Percentiles rank a stretch among this genome's conserved stretches.
Conservation (phyloP, 2,113 vertebrate genomes). For the Sprattus sprattus region DNA sequence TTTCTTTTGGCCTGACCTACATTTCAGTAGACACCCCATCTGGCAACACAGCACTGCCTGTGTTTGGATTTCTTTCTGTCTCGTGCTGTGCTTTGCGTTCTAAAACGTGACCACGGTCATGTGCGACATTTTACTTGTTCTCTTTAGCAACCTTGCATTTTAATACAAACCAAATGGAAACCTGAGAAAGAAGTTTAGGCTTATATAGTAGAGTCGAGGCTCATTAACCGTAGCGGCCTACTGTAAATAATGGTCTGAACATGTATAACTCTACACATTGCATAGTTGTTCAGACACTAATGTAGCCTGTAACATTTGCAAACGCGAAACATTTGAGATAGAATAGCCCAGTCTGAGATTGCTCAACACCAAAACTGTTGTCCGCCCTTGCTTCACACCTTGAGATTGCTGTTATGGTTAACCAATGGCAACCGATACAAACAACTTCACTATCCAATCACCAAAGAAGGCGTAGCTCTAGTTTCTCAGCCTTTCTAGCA, state of each 20-base stretch:
- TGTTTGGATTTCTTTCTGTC: background rate
- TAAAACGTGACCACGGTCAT: too few species aligned
- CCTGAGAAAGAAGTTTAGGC: too few species aligned
- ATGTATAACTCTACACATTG: too few species aligned
- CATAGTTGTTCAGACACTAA: too few species aligned
- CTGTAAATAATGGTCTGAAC: too few species aligned
- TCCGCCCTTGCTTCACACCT: too few species aligned
- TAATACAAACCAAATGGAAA: too few species aligned
- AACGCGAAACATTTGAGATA: background rate
- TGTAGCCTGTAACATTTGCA: too few species aligned
- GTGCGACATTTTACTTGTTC: too few species aligned
- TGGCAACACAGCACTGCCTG: background rate
- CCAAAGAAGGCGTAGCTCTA: background rate
- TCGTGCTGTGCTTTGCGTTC: background rate
- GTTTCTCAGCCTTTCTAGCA: slow-evolving; percentile 49
- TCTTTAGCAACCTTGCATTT: too few species aligned
- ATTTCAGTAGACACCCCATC: slow-evolving; percentile 7
- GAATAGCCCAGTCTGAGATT: background rate
- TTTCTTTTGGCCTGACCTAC: background rate
- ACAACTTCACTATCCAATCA: slow-evolving; percentile 66
- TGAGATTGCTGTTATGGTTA: slow-evolving; percentile 8
- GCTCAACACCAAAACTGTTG: background rate
- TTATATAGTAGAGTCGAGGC: too few species aligned
- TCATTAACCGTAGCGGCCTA: too few species aligned
- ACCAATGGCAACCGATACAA: slow-evolving; percentile 50